A percentile compares a stretch with the other conserved stretches of the same genome.
Evolutionary conservation across 2,888 invertebrate species (phyloP).

Genomic region (Eumerus sabulonum): DNA sequence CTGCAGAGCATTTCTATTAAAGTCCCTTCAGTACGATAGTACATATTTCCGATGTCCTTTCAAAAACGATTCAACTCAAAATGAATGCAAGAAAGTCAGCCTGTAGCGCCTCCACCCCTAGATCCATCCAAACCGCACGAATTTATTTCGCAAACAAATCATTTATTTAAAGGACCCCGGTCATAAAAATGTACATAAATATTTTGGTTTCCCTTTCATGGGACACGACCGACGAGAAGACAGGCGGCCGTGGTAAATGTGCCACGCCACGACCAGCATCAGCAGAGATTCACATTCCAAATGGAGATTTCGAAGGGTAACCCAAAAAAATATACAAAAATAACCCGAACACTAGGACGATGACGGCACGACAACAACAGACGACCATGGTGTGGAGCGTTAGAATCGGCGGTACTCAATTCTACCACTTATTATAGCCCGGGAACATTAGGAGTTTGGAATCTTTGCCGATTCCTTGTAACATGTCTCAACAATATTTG

Average conservation of each 20-base stretch:
- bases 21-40: conserved; percentile 45
- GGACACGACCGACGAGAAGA: conserved; percentile 48
- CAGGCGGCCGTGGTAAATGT: conserved; percentile 10
- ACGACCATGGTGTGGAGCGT: conserved; percentile 23
- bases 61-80: conserved; percentile 55
- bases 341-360: neutral
- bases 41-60: conserved; percentile 30
- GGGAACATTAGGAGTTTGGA: conserved; percentile 62
- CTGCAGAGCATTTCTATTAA: conserved; percentile 65
- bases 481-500: conserved; percentile 65
- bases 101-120: conserved; percentile 22
- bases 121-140: conserved; percentile 62
- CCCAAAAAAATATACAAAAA: neutral
- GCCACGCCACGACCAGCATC: conserved; percentile 42
- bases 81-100: conserved; percentile 39
- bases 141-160: conserved; percentile 69
- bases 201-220: conserved; percentile 69
- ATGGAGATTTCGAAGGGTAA: conserved; percentile 26
- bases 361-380: conserved; percentile 7
- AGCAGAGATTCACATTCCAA: conserved; percentile 62
- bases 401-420: conserved; percentile 66
- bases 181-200: conserved; percentile 69
- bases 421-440: conserved; percentile 59
- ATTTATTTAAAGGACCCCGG: conserved; percentile 67
- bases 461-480: conserved; percentile 67